A percentile compares a stretch with the other conserved stretches of the same genome.
phyloP scores from a whole-genome alignment of 2,113 vertebrate genomes.

The Callopanchax toddi region DNA sequence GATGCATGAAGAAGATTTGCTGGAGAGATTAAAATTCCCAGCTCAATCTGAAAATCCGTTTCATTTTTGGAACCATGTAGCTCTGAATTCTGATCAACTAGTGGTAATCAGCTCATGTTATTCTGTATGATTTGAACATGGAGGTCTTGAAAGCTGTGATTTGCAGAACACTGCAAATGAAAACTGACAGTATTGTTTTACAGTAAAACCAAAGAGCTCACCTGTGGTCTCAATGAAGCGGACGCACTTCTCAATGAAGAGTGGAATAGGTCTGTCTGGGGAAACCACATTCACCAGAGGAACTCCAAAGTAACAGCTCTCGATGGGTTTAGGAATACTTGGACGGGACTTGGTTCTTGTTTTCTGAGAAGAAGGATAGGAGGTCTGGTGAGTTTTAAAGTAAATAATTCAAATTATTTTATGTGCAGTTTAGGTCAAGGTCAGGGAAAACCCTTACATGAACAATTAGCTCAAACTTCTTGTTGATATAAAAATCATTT shows the following conservation, averaged over 20 bases:
- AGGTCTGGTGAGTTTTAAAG: slow-evolving; percentile 28
- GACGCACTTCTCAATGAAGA: slow-evolving; percentile 95
- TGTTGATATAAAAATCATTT: too few relatives aligned
- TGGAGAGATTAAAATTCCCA: neutral
- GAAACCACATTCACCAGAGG: slow-evolving; percentile 88
- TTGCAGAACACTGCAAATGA: neutral
- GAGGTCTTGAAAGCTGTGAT: neutral
- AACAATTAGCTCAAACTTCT: neutral
- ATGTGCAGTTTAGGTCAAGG: neutral
- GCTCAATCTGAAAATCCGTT: neutral
- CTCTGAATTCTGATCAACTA: neutral
- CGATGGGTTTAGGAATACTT: slow-evolving; percentile 89
- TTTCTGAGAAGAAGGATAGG: slow-evolving; percentile 79
- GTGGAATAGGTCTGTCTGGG: slow-evolving; percentile 88
- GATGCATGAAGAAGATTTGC: neutral
- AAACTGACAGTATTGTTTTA: neutral
- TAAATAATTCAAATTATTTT: neutral
- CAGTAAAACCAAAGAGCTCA: slow-evolving; percentile 52
- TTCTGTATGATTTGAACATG: neutral
- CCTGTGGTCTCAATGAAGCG: slow-evolving; percentile 94
- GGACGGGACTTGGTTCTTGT: slow-evolving; percentile 90
- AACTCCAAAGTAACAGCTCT: slow-evolving; percentile 92
- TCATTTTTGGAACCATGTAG: neutral
- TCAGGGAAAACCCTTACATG: neutral
- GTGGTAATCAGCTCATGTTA: too few relatives aligned